These are phyloP conservation scores for Chrosomus eos DNA, from an alignment of 2,797 vertebrate species.

Conservation along the genomic window DNA sequence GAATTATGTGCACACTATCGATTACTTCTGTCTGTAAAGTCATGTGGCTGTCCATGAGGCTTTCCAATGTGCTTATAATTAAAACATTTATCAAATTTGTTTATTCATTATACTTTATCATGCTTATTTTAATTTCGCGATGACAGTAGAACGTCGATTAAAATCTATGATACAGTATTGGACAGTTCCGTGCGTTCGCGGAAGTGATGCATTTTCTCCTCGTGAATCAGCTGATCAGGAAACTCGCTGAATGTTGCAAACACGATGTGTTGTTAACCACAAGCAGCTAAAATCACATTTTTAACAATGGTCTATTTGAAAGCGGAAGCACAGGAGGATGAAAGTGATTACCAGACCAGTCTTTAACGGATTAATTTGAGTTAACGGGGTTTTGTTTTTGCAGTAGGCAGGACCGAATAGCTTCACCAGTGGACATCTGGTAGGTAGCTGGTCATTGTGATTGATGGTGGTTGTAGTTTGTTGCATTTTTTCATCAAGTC, in stretches of 20 bases:
- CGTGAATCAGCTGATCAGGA: slow-evolving; percentile 74
- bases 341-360: not conserved
- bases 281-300: slow-evolving; percentile 30
- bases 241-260: slow-evolving; percentile 42
- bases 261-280: slow-evolving; percentile 42
- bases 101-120: not conserved
- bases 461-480: not conserved
- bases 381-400: slow-evolving; percentile 6
- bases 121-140: not conserved
- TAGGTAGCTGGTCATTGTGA: slow-evolving; percentile 7
- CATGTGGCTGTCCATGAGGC: not conserved
- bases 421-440: slow-evolving; percentile 27
- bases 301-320: slow-evolving; percentile 20
- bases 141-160: not conserved
- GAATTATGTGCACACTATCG: not conserved
- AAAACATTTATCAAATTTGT: not conserved
- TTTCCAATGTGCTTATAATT: not conserved
- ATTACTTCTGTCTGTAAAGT: slow-evolving; percentile 51
- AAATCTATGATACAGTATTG: not conserved
- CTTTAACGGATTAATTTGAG: not conserved
- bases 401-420: slow-evolving; percentile 15
- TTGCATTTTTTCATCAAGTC: not conserved
- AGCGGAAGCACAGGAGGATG: slow-evolving; percentile 1
- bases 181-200: slow-evolving; percentile 36
- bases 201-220: slow-evolving; percentile 63